These are phyloP conservation scores for Peromyscus aztecus DNA, from an alignment of 2,797 vertebrate species.

Conservation along the genomic window DNA sequence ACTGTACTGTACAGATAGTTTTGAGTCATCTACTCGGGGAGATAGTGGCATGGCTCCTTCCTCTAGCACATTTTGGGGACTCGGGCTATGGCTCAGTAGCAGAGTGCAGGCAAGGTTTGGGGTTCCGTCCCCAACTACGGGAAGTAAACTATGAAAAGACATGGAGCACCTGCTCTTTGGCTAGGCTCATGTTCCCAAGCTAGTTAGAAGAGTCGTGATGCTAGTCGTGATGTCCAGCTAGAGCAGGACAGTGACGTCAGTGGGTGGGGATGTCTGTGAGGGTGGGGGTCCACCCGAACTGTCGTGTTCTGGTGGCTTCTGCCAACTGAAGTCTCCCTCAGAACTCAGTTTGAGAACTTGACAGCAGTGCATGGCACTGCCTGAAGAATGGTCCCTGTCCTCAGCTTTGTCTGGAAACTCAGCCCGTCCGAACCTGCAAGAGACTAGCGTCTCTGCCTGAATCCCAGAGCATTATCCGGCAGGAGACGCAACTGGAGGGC, in stretches of 20 bases:
- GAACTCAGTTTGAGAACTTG: not conserved
- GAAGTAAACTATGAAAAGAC: not conserved
- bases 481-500: not conserved
- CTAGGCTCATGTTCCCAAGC: conserved; percentile 22
- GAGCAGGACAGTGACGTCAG: not conserved
- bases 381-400: not conserved
- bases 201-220: not conserved
- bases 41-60: not conserved
- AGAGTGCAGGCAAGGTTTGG: not conserved
- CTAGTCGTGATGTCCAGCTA: not conserved
- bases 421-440: not conserved
- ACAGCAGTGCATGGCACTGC: not conserved
- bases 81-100: not conserved
- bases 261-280: not conserved
- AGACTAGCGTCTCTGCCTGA: not conserved
- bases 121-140: not conserved
- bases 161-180: not conserved
- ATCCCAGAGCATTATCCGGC: not conserved
- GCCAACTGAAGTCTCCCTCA: not conserved
- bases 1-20: not conserved
- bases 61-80: not conserved
- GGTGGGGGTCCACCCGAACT: not conserved
- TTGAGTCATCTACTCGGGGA: conserved; percentile 21
- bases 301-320: not conserved
- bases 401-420: not conserved